Conservation (phyloP, 2,113 vertebrate genomes). For the Scophthalmus maximus region DNA sequence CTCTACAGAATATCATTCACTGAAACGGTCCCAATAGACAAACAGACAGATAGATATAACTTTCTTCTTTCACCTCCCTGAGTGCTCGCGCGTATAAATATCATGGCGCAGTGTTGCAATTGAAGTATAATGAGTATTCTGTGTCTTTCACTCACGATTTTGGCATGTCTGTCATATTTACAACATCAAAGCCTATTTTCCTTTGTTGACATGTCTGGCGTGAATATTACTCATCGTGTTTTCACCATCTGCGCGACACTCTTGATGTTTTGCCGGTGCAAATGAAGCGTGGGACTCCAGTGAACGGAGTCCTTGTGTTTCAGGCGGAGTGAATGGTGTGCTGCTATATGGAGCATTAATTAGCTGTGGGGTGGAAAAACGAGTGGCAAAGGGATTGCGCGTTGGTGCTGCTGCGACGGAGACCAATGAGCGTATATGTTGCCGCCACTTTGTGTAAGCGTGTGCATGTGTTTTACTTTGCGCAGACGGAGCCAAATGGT, state of each 20-base stretch:
- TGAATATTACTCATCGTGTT: slow-evolving; percentile 36
- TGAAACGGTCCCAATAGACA: background rate
- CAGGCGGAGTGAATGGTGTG: background rate
- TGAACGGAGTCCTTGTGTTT: slow-evolving; percentile 37
- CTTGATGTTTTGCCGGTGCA: slow-evolving; percentile 30
- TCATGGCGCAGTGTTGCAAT: background rate
- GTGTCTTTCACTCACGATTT: slow-evolving; percentile 25
- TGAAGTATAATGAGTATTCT: slow-evolving; percentile 18
- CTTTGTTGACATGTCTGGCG: slow-evolving; percentile 31
- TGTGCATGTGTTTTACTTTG: background rate
- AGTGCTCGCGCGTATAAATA: background rate
- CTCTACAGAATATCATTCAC: background rate
- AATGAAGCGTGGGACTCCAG: slow-evolving; percentile 45
- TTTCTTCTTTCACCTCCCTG: background rate
- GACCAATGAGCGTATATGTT: slow-evolving; percentile 3
- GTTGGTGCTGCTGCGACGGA: slow-evolving; percentile 11
- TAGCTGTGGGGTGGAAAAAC: slow-evolving; percentile 18
- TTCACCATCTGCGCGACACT: slow-evolving; percentile 49
- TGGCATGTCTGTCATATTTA: slow-evolving; percentile 26
- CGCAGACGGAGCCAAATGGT: background rate
- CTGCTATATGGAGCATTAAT: slow-evolving; percentile 22
- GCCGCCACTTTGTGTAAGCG: background rate
- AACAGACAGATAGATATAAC: background rate
- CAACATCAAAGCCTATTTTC: slow-evolving; percentile 18
- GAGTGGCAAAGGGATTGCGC: slow-evolving; percentile 5